Base-by-base conservation (phyloP, 2,113 vertebrate genomes). In the Ariopsis seemanni region DNA sequence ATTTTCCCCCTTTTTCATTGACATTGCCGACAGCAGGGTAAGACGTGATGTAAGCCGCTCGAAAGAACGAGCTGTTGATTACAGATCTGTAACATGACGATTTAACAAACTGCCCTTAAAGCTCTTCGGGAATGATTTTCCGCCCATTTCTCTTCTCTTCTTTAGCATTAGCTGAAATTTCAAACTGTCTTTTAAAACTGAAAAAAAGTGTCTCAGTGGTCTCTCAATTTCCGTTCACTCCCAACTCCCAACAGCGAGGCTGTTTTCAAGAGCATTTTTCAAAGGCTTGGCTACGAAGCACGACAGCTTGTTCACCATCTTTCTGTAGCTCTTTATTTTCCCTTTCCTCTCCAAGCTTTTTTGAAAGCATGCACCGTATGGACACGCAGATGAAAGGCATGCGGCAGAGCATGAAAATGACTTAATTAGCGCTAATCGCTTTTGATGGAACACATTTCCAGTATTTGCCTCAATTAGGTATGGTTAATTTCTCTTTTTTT, bases 361-460 rank as follows among this genome's bases (percentile, higher is more conserved):
- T 91, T 82, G 62, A 87, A 89, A 84, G 85, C 69, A 86, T 82
- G 92, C 89, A 89, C 92, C 91, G 89, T 91, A 92, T 92, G 91
- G 81, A 86, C 88, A 85, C 91, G 91, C 93, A 94, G 93, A 95
- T 93, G 93, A 94, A 93, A 89, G 92, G 80, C 85, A 91, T 86
- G 93, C 92, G 94, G 90, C 92, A 92, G 93, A 93, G 93, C 94
- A 94, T 95, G 93, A 95, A 95, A 94, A 93, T 91, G 91, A 91
- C 93, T 95, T 95, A 95, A 95, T 95, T 95, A 94, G 92, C 89
- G 87, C 90, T 95, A 94, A 95, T 95, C 92, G 93, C 93, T 93
- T 95, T 92, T 94, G 93, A 95, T 94, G 92, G 89, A 94, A 93
- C 93, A 94, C 93, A 93, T 94, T 95, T 94, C 93, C 93, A 94